phyloP scores from a whole-genome alignment of 1,140 invertebrate genomes.

The Holotrichia oblita region DNA sequence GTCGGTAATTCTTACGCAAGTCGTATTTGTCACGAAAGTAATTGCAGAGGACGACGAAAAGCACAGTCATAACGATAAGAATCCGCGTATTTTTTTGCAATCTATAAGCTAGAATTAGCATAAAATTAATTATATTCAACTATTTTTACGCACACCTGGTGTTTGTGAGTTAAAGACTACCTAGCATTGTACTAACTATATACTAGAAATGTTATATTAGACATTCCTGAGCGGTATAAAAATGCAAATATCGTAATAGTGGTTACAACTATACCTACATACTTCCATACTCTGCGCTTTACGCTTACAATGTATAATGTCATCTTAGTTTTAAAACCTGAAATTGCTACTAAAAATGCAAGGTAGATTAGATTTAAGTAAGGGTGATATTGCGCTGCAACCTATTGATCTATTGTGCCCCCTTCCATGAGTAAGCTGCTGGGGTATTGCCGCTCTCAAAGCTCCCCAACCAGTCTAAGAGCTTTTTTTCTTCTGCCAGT shows the following conservation, averaged over 20 bases:
- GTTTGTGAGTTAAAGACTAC: not conserved
- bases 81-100: not conserved
- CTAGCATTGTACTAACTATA: not conserved
- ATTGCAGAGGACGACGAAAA: not conserved
- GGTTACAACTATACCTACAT: not conserved
- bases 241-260: not conserved
- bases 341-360: too few relatives aligned
- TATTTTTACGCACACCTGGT: not conserved
- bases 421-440: too few relatives aligned
- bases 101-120: not conserved
- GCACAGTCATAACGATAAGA: not conserved
- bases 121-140: not conserved
- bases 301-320: not conserved
- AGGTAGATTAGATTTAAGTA: too few relatives aligned
- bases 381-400: too few relatives aligned
- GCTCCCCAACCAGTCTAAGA: too few relatives aligned
- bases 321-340: too few relatives aligned
- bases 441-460: too few relatives aligned
- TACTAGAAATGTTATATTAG: not conserved
- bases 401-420: too few relatives aligned
- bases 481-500: too few relatives aligned
- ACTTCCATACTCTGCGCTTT: not conserved
- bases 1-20: not conserved
- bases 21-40: not conserved
- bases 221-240: not conserved